Evolutionary conservation across 1,140 invertebrate species (phyloP).

Genomic region (Drepana arcuata): DNA sequence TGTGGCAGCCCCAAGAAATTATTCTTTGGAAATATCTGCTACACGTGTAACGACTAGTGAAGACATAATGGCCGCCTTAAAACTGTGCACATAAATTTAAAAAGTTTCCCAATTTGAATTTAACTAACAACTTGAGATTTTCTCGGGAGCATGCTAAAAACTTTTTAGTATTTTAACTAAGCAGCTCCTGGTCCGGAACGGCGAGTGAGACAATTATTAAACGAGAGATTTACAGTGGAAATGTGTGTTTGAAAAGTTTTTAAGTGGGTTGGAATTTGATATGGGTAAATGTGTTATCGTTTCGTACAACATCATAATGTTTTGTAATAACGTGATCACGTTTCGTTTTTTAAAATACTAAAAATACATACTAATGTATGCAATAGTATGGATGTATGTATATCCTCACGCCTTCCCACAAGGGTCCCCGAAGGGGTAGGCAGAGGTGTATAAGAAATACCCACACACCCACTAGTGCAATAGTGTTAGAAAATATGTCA

Average conservation of each 20-base stretch:
- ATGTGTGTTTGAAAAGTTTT: conserved; percentile 9
- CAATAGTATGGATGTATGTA: neutral
- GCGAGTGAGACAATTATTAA: conserved; percentile 18
- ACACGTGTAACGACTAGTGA: conserved; percentile 27
- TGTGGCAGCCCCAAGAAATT: too few species aligned
- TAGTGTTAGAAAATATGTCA: too few species aligned
- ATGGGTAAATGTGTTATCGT: neutral
- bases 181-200: conserved; percentile 9
- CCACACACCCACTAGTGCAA: too few species aligned
- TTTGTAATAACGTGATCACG: neutral
- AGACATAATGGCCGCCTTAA: conserved; percentile 50
- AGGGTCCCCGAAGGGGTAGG: too few species aligned
- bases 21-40: too few species aligned
- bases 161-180: conserved; percentile 30
- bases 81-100: conserved; percentile 56
- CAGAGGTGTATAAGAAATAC: too few species aligned
- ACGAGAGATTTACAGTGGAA: conserved; percentile 14
- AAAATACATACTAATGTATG: neutral
- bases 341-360: neutral
- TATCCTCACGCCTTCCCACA: neutral
- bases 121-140: conserved; percentile 58
- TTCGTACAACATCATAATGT: neutral
- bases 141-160: conserved; percentile 38
- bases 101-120: conserved; percentile 62
- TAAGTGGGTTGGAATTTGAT: neutral